phyloP scores from a whole-genome alignment of 2,113 vertebrate genomes.

The Podarcis raffonei region DNA sequence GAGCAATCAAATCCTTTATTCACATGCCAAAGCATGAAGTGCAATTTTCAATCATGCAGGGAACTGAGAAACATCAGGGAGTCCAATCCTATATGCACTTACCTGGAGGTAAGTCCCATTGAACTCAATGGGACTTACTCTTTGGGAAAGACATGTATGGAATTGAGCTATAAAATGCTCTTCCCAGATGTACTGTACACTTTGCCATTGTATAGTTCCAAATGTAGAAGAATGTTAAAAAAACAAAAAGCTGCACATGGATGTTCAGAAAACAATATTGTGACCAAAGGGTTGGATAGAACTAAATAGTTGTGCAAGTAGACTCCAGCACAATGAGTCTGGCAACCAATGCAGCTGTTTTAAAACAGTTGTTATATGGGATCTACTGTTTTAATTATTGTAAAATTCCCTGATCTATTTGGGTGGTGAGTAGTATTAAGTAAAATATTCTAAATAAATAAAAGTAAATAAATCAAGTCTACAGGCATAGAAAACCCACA shows the following conservation, averaged over 20 bases:
- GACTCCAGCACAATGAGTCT: no score
- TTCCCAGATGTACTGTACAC: conserved; percentile 61
- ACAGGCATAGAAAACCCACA: not conserved
- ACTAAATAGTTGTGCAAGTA: no score
- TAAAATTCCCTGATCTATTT: not conserved
- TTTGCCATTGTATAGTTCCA: conserved; percentile 60
- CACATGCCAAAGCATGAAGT: conserved; percentile 34
- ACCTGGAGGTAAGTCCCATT: no score
- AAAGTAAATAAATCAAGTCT: no score
- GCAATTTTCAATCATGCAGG: conserved; percentile 16
- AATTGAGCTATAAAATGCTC: conserved; percentile 48
- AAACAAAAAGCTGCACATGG: no score
- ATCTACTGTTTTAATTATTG: not conserved
- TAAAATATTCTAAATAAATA: not conserved
- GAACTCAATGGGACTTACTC: not conserved
- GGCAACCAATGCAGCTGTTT: no score
- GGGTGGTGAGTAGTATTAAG: not conserved
- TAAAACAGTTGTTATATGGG: no score
- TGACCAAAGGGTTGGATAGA: no score
- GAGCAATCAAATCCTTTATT: conserved; percentile 40
- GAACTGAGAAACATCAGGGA: conserved; percentile 50
- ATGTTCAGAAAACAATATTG: no score
- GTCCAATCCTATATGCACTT: not conserved
- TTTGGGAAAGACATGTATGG: not conserved
- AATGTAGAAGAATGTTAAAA: conserved; percentile 49